Conservation (phyloP, 1,140 invertebrate genomes). For the Aphelinus certus region DNA sequence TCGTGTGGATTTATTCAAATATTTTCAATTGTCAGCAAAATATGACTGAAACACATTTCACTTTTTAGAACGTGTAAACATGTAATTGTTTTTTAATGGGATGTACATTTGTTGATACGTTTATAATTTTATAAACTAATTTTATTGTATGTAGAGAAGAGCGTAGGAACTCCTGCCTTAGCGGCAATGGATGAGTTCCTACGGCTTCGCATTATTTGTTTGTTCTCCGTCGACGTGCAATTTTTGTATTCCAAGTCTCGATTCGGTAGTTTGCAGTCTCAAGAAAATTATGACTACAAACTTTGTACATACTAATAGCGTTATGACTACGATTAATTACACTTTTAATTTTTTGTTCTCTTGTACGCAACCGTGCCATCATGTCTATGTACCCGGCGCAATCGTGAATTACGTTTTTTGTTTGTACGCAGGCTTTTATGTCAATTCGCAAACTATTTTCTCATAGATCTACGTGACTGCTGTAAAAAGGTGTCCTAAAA, state of each 20-base stretch:
- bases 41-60: background rate
- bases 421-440: constrained; percentile 7
- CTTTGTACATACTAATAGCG: constrained; percentile 38
- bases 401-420: constrained; percentile 25
- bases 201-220: constrained; percentile 3
- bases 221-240: constrained; percentile 17
- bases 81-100: constrained; percentile 34
- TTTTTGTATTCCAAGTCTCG: constrained; percentile 18
- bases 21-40: too few relatives aligned
- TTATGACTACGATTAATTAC: constrained; percentile 32
- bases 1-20: too few relatives aligned
- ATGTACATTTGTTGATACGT: constrained; percentile 64
- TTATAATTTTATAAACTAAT: constrained; percentile 57
- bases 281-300: constrained; percentile 29
- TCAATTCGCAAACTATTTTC: constrained; percentile 9
- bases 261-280: constrained; percentile 11
- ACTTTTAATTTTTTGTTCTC: constrained; percentile 28
- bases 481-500: constrained; percentile 13
- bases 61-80: constrained; percentile 13
- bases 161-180: constrained; percentile 23
- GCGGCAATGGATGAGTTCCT: constrained; percentile 12
- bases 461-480: constrained; percentile 27
- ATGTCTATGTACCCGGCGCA: constrained; percentile 37
- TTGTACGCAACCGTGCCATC: constrained; percentile 51
- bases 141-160: constrained; percentile 51